phyloP scores from a whole-genome alignment of 2,888 invertebrate species.

The Drosophila peninsularis region DNA sequence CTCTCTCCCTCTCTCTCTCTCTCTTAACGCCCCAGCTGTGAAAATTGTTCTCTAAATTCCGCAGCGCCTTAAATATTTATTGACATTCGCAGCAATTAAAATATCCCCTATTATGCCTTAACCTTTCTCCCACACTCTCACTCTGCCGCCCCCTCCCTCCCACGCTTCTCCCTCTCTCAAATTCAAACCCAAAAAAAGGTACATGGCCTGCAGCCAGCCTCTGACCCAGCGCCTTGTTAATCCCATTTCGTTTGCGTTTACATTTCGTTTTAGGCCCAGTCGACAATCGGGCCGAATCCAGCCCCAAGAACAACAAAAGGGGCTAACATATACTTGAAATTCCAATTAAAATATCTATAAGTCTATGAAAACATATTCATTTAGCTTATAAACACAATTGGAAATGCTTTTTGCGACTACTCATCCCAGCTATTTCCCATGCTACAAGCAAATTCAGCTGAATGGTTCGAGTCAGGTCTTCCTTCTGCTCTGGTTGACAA shows the following conservation, averaged over 20 bases:
- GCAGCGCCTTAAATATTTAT: constrained; percentile 63
- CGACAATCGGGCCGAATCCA: constrained; percentile 29
- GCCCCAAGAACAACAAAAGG: constrained; percentile 4
- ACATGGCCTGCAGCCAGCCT: constrained; percentile 4
- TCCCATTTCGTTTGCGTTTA: constrained; percentile 45
- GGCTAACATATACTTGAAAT: not conserved
- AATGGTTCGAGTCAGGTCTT: not conserved
- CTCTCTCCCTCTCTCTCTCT: not conserved
- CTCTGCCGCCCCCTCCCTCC: not conserved
- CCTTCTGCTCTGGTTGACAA: not conserved
- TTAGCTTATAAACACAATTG: constrained; percentile 7
- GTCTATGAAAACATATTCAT: constrained; percentile 9
- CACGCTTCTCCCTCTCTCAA: no score
- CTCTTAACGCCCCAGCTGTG: constrained; percentile 58
- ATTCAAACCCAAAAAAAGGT: constrained; percentile 7
- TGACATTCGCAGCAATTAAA: constrained; percentile 70
- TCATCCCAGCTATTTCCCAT: not conserved
- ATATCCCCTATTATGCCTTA: constrained; percentile 2
- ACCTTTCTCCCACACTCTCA: not conserved
- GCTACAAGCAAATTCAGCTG: not conserved
- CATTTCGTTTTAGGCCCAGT: constrained; percentile 30
- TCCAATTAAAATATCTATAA: constrained; percentile 4
- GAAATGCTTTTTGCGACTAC: not conserved
- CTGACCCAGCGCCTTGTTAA: constrained; percentile 34
- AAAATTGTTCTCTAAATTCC: constrained; percentile 48